Evolutionary conservation across 2,797 vertebrate genomes (phyloP), one percentile per base, ranked within the genome.

Genomic region (Gambusia yucatana): DNA sequence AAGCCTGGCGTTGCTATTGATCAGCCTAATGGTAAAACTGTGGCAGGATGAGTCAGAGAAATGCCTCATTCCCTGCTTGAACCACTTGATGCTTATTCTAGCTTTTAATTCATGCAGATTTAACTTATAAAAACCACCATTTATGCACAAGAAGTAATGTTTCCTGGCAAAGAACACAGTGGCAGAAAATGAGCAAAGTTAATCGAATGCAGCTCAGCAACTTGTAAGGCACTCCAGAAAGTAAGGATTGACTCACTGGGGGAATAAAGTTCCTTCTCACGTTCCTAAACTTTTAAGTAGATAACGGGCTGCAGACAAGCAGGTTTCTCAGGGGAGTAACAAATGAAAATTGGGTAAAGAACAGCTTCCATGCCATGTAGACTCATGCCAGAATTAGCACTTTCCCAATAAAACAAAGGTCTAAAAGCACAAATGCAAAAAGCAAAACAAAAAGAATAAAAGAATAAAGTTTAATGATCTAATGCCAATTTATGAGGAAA

Each of bases 151-250:
- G 10, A 77, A 73, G 67, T 73, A 75, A 81, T 84, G 52, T 75
- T 86, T 75, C 84, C 78, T 84, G 85, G 80, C 78, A 84, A 47
- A 78, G 76, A 82, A 78, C 47, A 79, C 57, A 70, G 46, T 72
- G 30, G 70, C 63, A 77, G 78, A 73, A 84, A 88, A 89, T 83
- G 72, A 86, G 85, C 67, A 59, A 74, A 80, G 28, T 78, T 86
- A 80, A 86, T 77, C n/a, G 57, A 85, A 81, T 57, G 65, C 36
- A 78, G 36, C 76, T 41, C 77, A 65, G 78, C 76, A 82, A 77
- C 75, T 77, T 59, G 73, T 67, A 82, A 3, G 39, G 48, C 1
- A 50, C 69, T 82, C 39, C 59, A 79, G 72, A 85, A 81, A 80
- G 77, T 76, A 77, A 82, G 82, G 33, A 46, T 39, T 48, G 72